Evolutionary conservation across 1,140 invertebrate species (phyloP).

Genomic region (Physella acuta): DNA sequence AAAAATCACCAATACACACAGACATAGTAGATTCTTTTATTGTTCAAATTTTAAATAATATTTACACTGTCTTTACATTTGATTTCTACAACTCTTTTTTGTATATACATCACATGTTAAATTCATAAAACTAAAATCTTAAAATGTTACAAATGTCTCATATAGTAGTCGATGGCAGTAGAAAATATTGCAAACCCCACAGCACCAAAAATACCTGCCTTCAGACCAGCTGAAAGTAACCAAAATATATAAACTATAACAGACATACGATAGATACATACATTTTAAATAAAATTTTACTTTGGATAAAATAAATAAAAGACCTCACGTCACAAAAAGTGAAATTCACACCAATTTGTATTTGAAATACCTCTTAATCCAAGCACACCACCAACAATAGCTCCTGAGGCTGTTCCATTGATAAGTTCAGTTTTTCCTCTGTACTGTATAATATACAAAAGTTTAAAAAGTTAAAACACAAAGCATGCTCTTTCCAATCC

Average conservation of each 20-base stretch:
- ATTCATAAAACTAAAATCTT: too few species aligned
- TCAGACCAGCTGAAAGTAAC: slow-evolving; percentile 79
- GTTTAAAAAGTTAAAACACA: too few species aligned
- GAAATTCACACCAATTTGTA: too few species aligned
- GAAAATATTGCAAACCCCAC: slow-evolving; percentile 95
- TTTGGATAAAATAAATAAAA: not conserved
- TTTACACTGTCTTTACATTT: too few species aligned
- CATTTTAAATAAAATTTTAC: not conserved
- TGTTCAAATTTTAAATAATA: too few species aligned
- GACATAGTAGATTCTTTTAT: too few species aligned
- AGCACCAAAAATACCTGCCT: slow-evolving; percentile 87
- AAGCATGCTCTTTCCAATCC: too few species aligned
- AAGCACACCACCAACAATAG: slow-evolving; percentile 89
- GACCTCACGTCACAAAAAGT: too few species aligned
- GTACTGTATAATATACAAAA: slow-evolving; percentile 64
- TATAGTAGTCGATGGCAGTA: slow-evolving; percentile 91
- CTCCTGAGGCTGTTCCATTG: slow-evolving; percentile 93
- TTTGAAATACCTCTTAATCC: slow-evolving; percentile 90
- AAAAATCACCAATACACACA: too few species aligned
- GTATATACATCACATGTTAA: too few species aligned
- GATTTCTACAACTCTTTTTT: too few species aligned
- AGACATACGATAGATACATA: not conserved
- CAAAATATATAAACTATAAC: not conserved
- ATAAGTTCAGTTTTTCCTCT: slow-evolving; percentile 93
- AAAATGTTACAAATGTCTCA: slow-evolving; percentile 66